Percentiles rank a stretch among this genome's conserved stretches.
Evolutionary conservation across 2,113 vertebrate genomes (phyloP).

Genomic region (Crotalus horridus): DNA sequence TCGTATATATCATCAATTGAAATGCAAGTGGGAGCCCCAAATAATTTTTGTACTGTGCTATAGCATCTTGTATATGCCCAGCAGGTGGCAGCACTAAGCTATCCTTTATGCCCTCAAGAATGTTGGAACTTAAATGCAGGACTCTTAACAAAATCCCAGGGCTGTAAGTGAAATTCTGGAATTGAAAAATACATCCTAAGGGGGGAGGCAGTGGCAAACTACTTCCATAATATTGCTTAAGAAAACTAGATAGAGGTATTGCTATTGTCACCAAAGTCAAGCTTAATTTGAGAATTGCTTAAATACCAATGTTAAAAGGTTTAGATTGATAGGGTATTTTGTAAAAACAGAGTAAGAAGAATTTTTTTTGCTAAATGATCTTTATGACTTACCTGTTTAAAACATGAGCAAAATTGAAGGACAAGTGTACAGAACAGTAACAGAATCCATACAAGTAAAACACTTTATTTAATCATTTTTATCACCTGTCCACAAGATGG

Average conservation of each 20-base stretch:
- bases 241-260: neutral
- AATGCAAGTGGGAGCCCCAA: neutral
- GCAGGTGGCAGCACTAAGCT: neutral
- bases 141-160: neutral
- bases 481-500: neutral
- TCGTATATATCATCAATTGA: neutral
- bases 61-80: neutral
- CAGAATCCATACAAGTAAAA: neutral
- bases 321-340: neutral
- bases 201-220: neutral
- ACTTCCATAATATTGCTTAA: neutral
- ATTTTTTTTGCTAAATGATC: neutral
- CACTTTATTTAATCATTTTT: neutral
- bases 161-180: neutral
- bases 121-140: neutral
- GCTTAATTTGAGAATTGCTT: neutral
- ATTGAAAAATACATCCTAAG: neutral
- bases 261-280: neutral
- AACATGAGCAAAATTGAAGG: neutral
- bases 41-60: neutral
- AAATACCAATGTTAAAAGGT: neutral
- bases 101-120: neutral
- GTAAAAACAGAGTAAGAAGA: neutral
- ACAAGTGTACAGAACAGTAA: neutral
- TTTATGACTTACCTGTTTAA: neutral